A percentile compares a stretch with the other conserved stretches of the same genome.
These are phyloP conservation scores for Melipona bicolor DNA, from an alignment of 2,888 invertebrate genomes.

Conservation along the genomic window DNA sequence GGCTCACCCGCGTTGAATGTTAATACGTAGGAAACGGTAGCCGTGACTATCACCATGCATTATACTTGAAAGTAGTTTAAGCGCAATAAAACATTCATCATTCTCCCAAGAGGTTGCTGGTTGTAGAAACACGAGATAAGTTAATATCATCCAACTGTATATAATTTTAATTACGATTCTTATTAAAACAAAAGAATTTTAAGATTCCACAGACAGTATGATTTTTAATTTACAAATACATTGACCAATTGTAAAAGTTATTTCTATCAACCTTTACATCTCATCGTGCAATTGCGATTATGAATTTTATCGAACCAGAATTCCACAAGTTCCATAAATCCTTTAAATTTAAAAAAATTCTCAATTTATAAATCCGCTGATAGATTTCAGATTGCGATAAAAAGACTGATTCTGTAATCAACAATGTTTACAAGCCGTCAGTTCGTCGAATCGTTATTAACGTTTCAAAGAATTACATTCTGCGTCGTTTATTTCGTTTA, in stretches of 20 bases:
- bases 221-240: neutral
- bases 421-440: neutral
- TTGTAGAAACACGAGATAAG: neutral
- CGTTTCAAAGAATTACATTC: constrained; percentile 1
- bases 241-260: neutral
- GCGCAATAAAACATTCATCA: constrained; percentile 10
- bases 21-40: constrained; percentile 63
- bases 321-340: neutral
- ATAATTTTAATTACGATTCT: neutral
- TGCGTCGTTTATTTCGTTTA: constrained; percentile 11
- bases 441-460: constrained; percentile 1
- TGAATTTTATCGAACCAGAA: neutral
- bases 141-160: neutral
- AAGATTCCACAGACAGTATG: neutral
- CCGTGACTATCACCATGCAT: constrained; percentile 26
- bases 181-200: neutral
- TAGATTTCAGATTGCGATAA: neutral
- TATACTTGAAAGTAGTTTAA: constrained; percentile 28
- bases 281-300: neutral
- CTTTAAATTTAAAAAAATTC: neutral
- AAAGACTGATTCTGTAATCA: neutral
- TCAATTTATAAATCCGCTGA: neutral
- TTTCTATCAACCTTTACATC: neutral
- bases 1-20: constrained; percentile 59
- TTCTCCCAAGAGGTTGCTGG: neutral